A percentile compares a stretch with the other conserved stretches of the same genome.
Evolutionary conservation across 2,797 vertebrate species (phyloP).

Genomic region (Lindbergichthys nudifrons): DNA sequence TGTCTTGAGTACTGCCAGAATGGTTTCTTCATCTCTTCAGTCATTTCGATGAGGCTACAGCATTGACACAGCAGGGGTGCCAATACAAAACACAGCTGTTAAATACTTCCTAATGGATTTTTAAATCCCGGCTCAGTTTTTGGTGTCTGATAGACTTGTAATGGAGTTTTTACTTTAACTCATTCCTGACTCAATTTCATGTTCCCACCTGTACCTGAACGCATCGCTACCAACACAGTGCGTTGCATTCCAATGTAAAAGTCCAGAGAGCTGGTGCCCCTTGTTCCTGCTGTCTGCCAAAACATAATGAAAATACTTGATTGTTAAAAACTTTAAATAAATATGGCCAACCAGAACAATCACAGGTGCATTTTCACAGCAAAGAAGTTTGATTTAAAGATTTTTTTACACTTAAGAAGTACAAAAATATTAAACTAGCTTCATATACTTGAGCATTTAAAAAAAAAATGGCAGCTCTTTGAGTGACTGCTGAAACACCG

Average conservation of each 20-base stretch:
- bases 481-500: neutral
- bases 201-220: neutral
- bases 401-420: neutral
- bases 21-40: neutral
- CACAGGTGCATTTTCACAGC: neutral
- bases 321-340: neutral
- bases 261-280: neutral
- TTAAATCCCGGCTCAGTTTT: neutral
- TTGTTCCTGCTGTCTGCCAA: neutral
- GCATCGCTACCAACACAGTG: neutral
- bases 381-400: neutral
- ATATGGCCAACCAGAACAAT: neutral
- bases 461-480: constrained; percentile 16
- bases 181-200: neutral
- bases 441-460: neutral
- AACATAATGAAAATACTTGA: neutral
- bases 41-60: neutral
- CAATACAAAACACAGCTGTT: neutral
- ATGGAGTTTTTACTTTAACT: neutral
- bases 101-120: neutral
- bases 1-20: neutral
- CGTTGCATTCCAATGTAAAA: neutral
- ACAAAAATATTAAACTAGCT: constrained; percentile 3
- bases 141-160: neutral
- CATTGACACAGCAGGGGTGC: neutral